phyloP scores from a whole-genome alignment of 2,797 vertebrate genomes.

The Dryobates pubescens region DNA sequence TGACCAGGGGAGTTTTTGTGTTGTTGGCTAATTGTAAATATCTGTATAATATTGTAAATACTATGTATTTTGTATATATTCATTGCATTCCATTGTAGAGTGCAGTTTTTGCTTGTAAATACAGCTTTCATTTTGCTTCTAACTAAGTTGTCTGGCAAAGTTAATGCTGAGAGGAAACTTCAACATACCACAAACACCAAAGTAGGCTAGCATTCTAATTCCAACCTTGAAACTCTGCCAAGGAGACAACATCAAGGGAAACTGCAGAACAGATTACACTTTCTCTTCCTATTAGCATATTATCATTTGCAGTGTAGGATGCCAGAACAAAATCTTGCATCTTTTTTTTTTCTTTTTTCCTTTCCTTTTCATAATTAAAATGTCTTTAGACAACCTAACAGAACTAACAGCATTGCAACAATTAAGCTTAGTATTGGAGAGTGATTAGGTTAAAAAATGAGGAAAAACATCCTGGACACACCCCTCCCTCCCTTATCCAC shows the following conservation, averaged over 20 bases:
- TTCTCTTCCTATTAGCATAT: background rate
- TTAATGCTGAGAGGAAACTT: too few species aligned
- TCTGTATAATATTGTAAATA: too few species aligned
- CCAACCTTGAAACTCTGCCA: background rate
- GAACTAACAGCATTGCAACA: background rate
- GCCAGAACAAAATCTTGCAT: background rate
- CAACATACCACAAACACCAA: background rate
- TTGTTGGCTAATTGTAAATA: too few species aligned
- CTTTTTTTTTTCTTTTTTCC: background rate
- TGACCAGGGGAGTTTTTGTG: too few species aligned
- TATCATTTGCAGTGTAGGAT: background rate
- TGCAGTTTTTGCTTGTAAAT: too few species aligned
- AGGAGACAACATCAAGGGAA: background rate
- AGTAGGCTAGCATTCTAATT: background rate
- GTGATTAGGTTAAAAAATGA: fast-evolving
- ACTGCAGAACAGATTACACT: background rate
- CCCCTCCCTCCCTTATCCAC: fast-evolving
- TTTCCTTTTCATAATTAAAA: background rate
- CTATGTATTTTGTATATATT: too few species aligned
- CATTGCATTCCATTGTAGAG: too few species aligned
- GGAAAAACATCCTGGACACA: background rate
- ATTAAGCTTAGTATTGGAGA: background rate
- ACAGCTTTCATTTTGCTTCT: too few species aligned
- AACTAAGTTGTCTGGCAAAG: too few species aligned
- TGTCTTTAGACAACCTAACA: background rate